phyloP scores from a whole-genome alignment of 2,888 invertebrate species.

The Platycnemis pennipes region DNA sequence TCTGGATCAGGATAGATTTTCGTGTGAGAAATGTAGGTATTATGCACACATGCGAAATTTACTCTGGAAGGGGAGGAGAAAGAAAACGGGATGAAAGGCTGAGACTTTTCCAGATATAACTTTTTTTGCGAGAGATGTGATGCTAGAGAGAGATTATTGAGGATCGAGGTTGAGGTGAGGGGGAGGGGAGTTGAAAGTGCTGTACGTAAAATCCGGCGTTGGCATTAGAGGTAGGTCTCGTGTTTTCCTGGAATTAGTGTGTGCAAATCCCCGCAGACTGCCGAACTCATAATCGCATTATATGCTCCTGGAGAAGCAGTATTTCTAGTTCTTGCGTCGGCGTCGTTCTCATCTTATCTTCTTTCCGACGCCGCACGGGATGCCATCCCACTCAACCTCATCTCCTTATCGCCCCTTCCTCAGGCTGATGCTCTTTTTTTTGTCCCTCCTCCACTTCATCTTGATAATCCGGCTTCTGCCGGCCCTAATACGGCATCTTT shows the following conservation, averaged over 20 bases:
- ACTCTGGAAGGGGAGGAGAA: no score
- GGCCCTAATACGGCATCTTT: background rate
- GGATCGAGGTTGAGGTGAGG: background rate
- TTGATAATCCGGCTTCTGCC: background rate
- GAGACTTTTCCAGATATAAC: no score
- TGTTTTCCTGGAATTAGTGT: background rate
- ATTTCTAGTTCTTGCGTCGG: background rate
- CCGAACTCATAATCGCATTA: background rate
- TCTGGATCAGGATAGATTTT: no score
- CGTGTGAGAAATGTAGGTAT: no score
- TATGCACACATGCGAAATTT: no score
- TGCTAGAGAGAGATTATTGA: background rate
- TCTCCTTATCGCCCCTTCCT: background rate
- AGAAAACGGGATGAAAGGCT: no score
- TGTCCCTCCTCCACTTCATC: background rate
- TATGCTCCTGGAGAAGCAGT: background rate
- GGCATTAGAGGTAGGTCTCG: background rate
- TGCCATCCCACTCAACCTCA: background rate
- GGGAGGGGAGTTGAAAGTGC: background rate
- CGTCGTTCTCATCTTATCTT: background rate
- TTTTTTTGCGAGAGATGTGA: no score
- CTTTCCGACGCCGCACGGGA: background rate
- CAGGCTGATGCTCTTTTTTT: background rate
- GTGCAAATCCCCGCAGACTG: background rate
- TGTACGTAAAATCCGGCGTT: background rate